A percentile compares a stretch with the other conserved stretches of the same genome.
Conservation (phyloP, 2,797 vertebrate genomes). For the Leptoclinus maculatus region DNA sequence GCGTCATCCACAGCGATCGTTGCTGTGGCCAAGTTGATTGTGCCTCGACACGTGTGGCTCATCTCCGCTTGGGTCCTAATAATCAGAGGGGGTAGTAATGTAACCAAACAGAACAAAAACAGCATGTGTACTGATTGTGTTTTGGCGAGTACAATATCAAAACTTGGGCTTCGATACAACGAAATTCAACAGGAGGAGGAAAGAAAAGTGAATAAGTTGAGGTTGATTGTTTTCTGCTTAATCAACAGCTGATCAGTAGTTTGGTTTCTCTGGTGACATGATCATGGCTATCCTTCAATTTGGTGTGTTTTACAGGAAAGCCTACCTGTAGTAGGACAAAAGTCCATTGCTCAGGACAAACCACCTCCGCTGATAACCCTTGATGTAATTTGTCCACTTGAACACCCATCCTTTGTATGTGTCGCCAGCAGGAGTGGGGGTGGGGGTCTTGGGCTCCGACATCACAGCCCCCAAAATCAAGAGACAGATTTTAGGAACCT, state of each 20-base stretch:
- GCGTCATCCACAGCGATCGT: conserved; percentile 97
- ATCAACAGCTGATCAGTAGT: not conserved
- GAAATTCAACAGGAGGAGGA: not conserved
- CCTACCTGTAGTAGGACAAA: conserved; percentile 95
- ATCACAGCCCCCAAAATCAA: conserved; percentile 77
- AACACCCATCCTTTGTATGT: conserved; percentile 95
- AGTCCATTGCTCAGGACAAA: conserved; percentile 96
- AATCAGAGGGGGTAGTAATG: conserved; percentile 6
- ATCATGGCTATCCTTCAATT: not conserved
- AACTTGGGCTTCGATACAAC: not conserved
- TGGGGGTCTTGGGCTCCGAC: conserved; percentile 86
- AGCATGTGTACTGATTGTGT: not conserved
- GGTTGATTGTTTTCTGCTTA: not conserved
- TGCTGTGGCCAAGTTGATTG: conserved; percentile 97
- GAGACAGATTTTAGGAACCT: conserved; percentile 56
- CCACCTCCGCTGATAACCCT: conserved; percentile 96
- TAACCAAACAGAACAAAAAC: not conserved
- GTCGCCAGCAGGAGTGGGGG: conserved; percentile 83
- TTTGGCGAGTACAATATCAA: not conserved
- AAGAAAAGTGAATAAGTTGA: not conserved
- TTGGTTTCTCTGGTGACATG: not conserved
- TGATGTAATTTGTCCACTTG: conserved; percentile 98
- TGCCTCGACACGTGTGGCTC: conserved; percentile 97
- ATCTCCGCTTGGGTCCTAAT: conserved; percentile 96
- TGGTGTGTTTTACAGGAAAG: not conserved